Evolutionary conservation across 2,888 invertebrate species (phyloP), one percentile per base, ranked within the genome.

Genomic region (Cistogaster globosa): DNA sequence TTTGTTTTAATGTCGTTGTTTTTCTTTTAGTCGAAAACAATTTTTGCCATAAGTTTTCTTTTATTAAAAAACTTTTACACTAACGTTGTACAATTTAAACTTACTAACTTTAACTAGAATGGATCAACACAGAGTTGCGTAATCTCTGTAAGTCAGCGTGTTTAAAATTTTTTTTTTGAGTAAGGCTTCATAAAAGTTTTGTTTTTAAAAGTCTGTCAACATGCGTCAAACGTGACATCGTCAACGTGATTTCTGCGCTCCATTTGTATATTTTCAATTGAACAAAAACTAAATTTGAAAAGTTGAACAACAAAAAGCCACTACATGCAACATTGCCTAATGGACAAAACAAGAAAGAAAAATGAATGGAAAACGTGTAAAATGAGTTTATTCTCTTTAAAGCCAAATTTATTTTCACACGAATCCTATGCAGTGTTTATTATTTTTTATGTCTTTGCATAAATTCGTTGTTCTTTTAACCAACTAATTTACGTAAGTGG

Each of bases 191-290:
- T 12, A 72, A 77, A 85, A 85, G 65, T 85, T 85, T 85, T 76
- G 67, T 82, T 82, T 85, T 78, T 69, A 82, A 82, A 82, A 53
- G 75, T 85, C 78, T 82, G 85, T 85, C 85, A 85, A 85, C 85
- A 85, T 85, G 82, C 85, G 82, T 85, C 85, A 85, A 85, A 85
- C 85, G 85, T 85, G 85, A 75, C 82, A 79, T 32, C 48, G 74
- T 77, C 82, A 85, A 85, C 85, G 85, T 85, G 85, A 85, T 57
- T 74, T 68, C 62, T 63, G 71, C 36, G 22, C 65, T 53, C 53
- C n/a, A 38, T 55, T 80, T 58, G 7, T 20, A 55, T 20, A 36
- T 42, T 62, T 67, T 62, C 67, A 60, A 62, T 67, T 7, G 67
- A 74, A 74, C 42, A 60, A 72, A 22, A 76, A 77, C 57, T 67